Evolutionary conservation across 2,888 invertebrate genomes (phyloP), one percentile per base, ranked within the genome.

Genomic region (Lacanobia wlatinum): DNA sequence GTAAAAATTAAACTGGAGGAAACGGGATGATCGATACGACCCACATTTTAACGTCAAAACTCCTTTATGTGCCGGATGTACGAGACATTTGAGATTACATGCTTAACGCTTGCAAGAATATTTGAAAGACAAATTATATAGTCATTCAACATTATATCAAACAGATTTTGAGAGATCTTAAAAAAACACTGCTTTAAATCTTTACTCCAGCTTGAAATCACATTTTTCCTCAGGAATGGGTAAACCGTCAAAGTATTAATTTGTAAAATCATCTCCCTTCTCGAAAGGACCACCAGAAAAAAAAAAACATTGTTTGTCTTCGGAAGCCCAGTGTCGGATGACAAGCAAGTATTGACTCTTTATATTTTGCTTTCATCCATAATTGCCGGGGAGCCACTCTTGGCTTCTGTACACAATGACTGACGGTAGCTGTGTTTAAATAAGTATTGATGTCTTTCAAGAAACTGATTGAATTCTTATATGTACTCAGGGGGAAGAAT

Each of bases 1-100:
- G 80, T 85, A 83, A 85, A 88, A 87, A 88, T 83, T 78, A 74
- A 80, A 75, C 60, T 73, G 55, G 23, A 78, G 70, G 82, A 85
- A 84, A 73, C 76, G 61, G 48, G 56, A 81, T 83, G 73, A 80
- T 78, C 71, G 70, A 77, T 78, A 75, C 76, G 73, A 65, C 84
- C 84, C 67, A 85, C 71, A 71, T 84, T 62, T 74, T 83, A 74
- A 64, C 56, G 73, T 77, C 77, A 53, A 65, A 75, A 58, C 65
- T 59, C 52, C 55, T 81, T 71, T 75, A 66, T 56, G 70, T 72
- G 16, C 75, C 80, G 81, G 84, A 84, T 77, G 77, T 60, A 67
- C 8, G 53, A 75, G 53, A 76, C 67, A 74, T 72, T 78, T 69
- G 23, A 74, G 68, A 78, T 74, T 56, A 62, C 69, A 70, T 56